Evolutionary conservation across 2,888 invertebrate species (phyloP), one percentile per base, ranked within the genome.

Genomic region (Acanthosepion pharaonis): DNA sequence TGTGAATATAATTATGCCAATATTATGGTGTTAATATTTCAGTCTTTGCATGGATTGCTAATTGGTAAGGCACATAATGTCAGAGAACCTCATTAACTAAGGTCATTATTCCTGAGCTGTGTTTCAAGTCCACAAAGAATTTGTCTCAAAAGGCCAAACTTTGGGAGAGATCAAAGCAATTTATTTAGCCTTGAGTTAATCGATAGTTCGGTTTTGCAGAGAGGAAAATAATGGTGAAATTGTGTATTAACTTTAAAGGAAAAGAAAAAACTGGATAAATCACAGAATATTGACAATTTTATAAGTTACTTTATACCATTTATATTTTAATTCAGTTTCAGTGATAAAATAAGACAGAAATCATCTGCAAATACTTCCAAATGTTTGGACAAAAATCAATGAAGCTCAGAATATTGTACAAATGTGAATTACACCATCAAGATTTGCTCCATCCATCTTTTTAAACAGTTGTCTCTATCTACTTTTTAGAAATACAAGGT

Each of bases 111-210:
- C n/a, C 18, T 78, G 78, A 78, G 78, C 78, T 78, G 78, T 78
- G 78, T n/a, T 78, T 78, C n/a, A 33, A 33, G 78, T 78, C n/a
- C n/a, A n/a, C 78, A 78, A 78, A 33, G 78, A 78, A 78, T n/a
- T 78, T 33, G n/a, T n/a, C n/a, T 78, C n/a, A 78, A n/a, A 78
- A n/a, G 78, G 78, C 78, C 78, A 78, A 78, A 78, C n/a, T 78
- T 33, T n/a, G n/a, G n/a, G n/a, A 78, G 33, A 78, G 78, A 78
- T 78, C 78, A 78, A 78, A 78, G 33, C n/a, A 78, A 78, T 78
- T 78, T 78, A 78, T 78, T 78, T 78, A 78, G 78, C n/a, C 78
- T 78, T n/a, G 5, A 78, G n/a, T 15, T 78, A 78, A 78, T 78
- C 78, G 33, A 78, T 78, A 78, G 9, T 15, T n/a, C n/a, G 2